Percentiles rank a stretch among this genome's conserved stretches.
These are phyloP conservation scores for Actias luna DNA, from an alignment of 2,888 invertebrate species.

Conservation along the genomic window DNA sequence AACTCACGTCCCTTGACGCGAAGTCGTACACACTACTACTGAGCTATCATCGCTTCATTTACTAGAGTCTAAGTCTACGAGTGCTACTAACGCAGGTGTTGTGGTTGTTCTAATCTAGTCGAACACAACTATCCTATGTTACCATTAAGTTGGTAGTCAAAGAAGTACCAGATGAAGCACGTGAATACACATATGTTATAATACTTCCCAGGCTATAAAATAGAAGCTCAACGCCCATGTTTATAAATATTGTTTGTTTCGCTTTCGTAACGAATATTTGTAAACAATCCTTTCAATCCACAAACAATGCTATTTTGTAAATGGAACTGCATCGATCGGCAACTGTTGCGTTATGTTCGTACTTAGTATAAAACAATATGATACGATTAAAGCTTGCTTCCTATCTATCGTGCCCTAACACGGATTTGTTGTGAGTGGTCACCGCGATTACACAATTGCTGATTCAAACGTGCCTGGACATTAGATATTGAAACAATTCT, in stretches of 20 bases:
- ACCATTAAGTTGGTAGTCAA: no score
- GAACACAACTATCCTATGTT: no score
- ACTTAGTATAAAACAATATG: conserved; percentile 21
- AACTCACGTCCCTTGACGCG: no score
- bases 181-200: neutral
- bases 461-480: conserved; percentile 35
- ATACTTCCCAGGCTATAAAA: neutral
- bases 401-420: conserved; percentile 33
- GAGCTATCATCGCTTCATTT: no score
- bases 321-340: neutral
- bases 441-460: conserved; percentile 36
- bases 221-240: neutral
- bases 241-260: neutral
- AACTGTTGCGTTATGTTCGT: conserved; percentile 13
- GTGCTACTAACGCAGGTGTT: no score
- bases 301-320: conserved; percentile 7
- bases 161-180: no score
- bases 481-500: conserved; percentile 28
- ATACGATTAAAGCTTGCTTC: conserved; percentile 28
- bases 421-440: conserved; percentile 24
- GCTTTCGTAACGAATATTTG: conserved; percentile 1
- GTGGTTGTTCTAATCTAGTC: no score
- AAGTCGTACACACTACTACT: no score
- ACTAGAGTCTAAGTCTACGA: no score
- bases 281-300: neutral